Conservation (phyloP, 30 jellyfish, hydroid and myxozoan species). For the Cassiopea xamachana region DNA sequence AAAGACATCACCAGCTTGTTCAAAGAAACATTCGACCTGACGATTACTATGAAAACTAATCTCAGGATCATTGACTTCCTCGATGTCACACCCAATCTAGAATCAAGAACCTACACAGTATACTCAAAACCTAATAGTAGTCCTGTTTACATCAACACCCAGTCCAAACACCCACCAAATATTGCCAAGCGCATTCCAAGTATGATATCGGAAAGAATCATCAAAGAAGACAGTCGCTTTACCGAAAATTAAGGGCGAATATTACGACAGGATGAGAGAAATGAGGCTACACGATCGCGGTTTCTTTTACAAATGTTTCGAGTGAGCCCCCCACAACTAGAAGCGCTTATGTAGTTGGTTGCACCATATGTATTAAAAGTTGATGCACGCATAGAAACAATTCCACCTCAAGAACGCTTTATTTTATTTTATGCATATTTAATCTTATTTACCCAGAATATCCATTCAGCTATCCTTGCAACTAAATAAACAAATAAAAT, state of each 20-base stretch:
- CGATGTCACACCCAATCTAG: not conserved
- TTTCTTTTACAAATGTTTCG: not conserved
- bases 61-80: not conserved
- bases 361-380: not conserved
- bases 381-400: not conserved
- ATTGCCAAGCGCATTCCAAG: not conserved
- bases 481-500: no score
- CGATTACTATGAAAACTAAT: not conserved
- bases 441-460: no score
- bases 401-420: not conserved
- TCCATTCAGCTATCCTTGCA: no score
- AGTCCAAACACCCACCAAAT: not conserved
- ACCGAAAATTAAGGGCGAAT: not conserved
- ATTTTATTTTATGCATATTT: no score
- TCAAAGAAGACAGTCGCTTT: not conserved
- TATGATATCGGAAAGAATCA: not conserved
- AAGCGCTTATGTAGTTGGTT: not conserved
- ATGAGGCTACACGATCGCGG: not conserved
- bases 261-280: not conserved
- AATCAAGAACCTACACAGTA: not conserved
- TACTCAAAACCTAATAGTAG: not conserved
- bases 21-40: not conserved
- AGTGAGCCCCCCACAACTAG: not conserved
- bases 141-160: not conserved
- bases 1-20: not conserved